These are phyloP conservation scores for Galemys pyrenaicus DNA, from an alignment of 2,113 vertebrate genomes.

Conservation along the genomic window DNA sequence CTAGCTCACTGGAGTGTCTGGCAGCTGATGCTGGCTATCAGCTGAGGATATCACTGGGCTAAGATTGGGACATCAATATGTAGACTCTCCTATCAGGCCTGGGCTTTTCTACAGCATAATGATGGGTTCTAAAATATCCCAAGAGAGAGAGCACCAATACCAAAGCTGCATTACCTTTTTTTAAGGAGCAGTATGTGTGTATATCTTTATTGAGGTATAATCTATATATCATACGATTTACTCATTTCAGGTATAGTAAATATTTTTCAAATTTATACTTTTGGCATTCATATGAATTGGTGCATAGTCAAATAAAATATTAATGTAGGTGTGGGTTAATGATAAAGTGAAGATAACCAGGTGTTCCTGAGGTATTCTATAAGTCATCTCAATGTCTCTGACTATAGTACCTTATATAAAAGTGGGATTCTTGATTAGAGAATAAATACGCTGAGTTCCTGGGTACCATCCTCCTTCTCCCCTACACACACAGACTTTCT, in stretches of 20 bases:
- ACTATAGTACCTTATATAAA: not conserved
- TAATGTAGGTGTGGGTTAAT: not conserved
- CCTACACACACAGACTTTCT: not conserved
- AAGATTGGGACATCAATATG: not conserved
- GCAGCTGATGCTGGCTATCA: not conserved
- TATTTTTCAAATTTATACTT: not conserved
- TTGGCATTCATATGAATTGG: not conserved
- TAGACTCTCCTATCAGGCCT: not conserved
- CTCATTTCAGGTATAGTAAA: not conserved
- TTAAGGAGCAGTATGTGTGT: no score
- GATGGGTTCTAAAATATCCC: not conserved
- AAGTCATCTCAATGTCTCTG: not conserved
- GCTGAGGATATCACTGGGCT: not conserved
- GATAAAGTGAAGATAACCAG: not conserved
- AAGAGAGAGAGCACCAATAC: not conserved
- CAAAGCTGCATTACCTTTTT: not conserved
- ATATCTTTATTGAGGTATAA: not conserved
- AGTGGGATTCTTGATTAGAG: not conserved
- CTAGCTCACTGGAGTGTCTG: not conserved
- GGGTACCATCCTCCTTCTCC: not conserved
- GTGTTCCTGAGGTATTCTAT: not conserved
- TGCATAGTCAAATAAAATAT: slow-evolving; percentile 15
- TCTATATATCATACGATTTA: not conserved
- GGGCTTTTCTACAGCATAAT: not conserved
- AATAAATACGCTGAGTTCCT: not conserved